Conservation (phyloP, 2,888 invertebrate genomes). For the Microplitis manilae region DNA sequence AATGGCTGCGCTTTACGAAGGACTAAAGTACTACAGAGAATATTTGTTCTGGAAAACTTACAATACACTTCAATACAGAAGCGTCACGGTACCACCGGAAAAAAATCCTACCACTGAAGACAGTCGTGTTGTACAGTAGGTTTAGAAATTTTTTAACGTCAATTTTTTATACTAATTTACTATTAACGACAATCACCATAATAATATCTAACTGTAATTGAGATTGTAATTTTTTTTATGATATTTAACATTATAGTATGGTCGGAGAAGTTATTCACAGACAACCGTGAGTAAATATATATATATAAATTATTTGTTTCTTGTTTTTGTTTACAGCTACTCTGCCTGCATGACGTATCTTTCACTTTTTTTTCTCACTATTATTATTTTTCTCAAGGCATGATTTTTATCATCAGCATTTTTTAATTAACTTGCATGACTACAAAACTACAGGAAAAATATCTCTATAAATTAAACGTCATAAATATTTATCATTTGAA, state of each 20-base stretch:
- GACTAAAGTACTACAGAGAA: constrained; percentile 88
- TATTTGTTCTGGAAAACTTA: constrained; percentile 88
- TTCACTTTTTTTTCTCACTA: constrained; percentile 27
- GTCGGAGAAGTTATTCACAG: constrained; percentile 82
- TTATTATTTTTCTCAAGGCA: constrained; percentile 24
- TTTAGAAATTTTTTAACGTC: constrained; percentile 56
- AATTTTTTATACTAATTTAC: constrained; percentile 16
- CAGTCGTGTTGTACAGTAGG: constrained; percentile 86
- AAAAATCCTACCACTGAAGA: constrained; percentile 78
- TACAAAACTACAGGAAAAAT: not conserved
- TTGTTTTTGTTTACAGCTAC: constrained; percentile 23
- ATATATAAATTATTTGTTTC: constrained; percentile 21
- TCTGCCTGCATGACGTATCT: constrained; percentile 37
- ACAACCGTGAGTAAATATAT: constrained; percentile 78
- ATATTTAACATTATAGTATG: constrained; percentile 74
- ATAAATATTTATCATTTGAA: no score
- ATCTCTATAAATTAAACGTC: not conserved
- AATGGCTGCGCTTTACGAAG: constrained; percentile 95
- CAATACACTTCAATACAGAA: constrained; percentile 87
- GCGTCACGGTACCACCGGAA: constrained; percentile 85
- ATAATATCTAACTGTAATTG: constrained; percentile 3
- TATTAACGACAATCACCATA: constrained; percentile 7
- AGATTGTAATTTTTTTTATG: constrained; percentile 40
- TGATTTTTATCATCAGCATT: not conserved
- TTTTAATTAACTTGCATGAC: not conserved